Evolutionary conservation across 2,888 invertebrate species (phyloP).

Genomic region (Pollenia labialis): DNA sequence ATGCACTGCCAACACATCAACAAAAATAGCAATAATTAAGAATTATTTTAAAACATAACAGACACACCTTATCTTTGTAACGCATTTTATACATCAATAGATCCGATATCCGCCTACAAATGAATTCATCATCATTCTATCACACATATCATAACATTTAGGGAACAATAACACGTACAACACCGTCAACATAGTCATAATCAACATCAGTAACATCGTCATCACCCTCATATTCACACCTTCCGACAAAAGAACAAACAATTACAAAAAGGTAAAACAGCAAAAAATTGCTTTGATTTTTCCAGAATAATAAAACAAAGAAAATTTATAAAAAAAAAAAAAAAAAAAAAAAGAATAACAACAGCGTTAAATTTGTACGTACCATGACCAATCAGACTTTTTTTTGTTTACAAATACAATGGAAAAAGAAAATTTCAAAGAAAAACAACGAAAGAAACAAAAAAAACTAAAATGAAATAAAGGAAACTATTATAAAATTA

Average conservation of each 20-base stretch:
- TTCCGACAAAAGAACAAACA: constrained; percentile 53
- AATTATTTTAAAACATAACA: constrained; percentile 34
- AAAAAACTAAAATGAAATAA: constrained; percentile 41
- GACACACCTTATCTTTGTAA: constrained; percentile 69
- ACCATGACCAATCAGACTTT: constrained; percentile 65
- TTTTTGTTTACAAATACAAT: constrained; percentile 37
- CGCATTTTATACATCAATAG: constrained; percentile 68
- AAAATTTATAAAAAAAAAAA: constrained; percentile 50
- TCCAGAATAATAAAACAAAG: constrained; percentile 45
- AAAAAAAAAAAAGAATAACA: constrained; percentile 30
- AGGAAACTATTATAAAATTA: constrained; percentile 57
- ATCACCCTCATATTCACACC: constrained; percentile 66
- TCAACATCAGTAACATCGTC: constrained; percentile 29
- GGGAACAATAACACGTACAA: constrained; percentile 15
- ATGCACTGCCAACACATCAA: background rate
- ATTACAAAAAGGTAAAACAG: constrained; percentile 13
- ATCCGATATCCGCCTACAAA: constrained; percentile 69
- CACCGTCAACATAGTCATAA: constrained; percentile 28
- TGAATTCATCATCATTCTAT: constrained; percentile 45
- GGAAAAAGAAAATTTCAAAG: constrained; percentile 34
- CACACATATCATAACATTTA: constrained; percentile 41
- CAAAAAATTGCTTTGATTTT: constrained; percentile 34
- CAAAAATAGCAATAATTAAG: constrained; percentile 10
- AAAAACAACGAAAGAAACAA: constrained; percentile 20
- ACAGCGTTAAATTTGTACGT: constrained; percentile 63